Evolutionary conservation across 2,113 vertebrate genomes (phyloP), one percentile per base, ranked within the genome.

Genomic region (Orcinus orca): DNA sequence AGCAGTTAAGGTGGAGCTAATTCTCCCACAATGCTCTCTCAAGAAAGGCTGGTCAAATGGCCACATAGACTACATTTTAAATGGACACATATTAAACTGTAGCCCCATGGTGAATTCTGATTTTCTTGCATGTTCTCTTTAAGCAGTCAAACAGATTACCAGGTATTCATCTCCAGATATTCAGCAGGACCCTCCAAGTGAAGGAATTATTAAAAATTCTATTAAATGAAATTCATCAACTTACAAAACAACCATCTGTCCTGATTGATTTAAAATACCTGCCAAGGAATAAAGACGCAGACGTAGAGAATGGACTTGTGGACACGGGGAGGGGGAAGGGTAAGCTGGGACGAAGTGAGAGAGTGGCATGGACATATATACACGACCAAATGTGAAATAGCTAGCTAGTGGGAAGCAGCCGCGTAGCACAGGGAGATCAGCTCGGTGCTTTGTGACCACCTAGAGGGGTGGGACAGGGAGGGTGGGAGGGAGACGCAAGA

Each of bases 211-310:
- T 80, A 80, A 96, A 94, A 93, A 96, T 84, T 94, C 68, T 96
- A 93, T 41, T 79, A 80, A 74, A 47, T 26, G n/a, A 68, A 95
- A 93, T 87, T 93, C 62, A 68, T 33, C 91, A 92, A n/a, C 82
- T 90, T 90, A 89, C 55, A 81, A 88, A 62, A 81, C 31, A n/a
- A 79, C 47, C 93, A 86, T 94, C 85, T 88, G 62, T 62, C 92
- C 91, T 79, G 60, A n/a, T 17, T 68, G 91, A 95, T 79, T 95
- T 95, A 73, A 95, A 97, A 86, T 82, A 95, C 47, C 70, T 90
- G 23, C 91, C 82, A 63, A 67, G 50, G 14, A 53, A 53, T 53
- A 53, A 53, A 53, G 50, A 50, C 4, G 50, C 14, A 50, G 50
- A 50, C 14, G 1, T 50, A 50, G 50, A 50, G 50, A 50, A 15